Base-by-base conservation (phyloP, 2,113 vertebrate species). In the Leptobrachium ailaonicum region DNA sequence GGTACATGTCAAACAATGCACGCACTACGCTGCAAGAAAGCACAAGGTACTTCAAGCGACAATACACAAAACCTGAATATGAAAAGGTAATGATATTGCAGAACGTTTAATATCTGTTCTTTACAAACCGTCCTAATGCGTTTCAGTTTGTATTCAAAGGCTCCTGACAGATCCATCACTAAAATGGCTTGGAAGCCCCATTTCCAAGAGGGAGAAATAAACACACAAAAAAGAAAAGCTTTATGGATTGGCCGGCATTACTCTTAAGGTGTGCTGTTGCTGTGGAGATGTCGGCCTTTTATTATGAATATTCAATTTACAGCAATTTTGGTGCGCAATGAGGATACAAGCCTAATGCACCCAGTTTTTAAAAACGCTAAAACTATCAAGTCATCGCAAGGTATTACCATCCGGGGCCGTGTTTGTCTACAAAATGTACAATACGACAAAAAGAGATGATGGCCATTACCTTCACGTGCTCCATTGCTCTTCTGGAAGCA, bases 401-500 rank as follows among this genome's bases (percentile, higher is more conserved):
- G 78, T 60, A 42, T 62, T 11, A 62, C 63, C 71, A 56, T 74
- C 53, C 47, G 20, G 47, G 5, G 56, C 43, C 67, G 63, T 73
- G 78, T 79, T 70, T 62, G 73, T 45, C 71, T 74, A 74, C 14
- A 74, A 74, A 80, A 45, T n/a, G n/a, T 66, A 80, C 78, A 80
- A 80, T 80, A 47, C 54, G 63, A 4, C 20, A 32, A 32, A 40
- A 47, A 50, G 79, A 60, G 64, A 80, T 80, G 42, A 75, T 41
- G 53, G 79, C 42, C 13, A 73, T 80, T 80, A 80, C 71, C n/a
- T 20, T 50, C 14, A 54, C 71, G 4, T 85, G 87, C 79, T 45
- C 82, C 83, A 84, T 72, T 73, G 83, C 83, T 82, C 62, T 12
- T 6, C 64, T 73, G 86, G 85, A 50, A 88, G 72, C 53, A 44